A percentile compares a stretch with the other conserved stretches of the same genome.
phyloP scores from a whole-genome alignment of 2,888 invertebrate genomes.

The Xestia ashworthii region DNA sequence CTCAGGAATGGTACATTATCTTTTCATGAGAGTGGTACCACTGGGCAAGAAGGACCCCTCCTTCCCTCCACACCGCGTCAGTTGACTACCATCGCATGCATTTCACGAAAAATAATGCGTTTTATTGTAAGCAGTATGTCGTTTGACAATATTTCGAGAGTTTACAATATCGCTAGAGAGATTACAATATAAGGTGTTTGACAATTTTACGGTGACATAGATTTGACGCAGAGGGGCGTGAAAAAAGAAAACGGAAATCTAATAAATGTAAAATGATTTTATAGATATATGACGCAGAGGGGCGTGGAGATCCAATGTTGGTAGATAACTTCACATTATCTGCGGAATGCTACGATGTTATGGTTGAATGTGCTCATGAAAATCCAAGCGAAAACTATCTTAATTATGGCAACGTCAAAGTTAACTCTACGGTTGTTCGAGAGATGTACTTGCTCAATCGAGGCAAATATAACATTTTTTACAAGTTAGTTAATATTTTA shows the following conservation, averaged over 20 bases:
- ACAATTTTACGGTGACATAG: no score
- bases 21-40: no score
- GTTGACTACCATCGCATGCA: no score
- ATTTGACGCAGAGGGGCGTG: conserved; percentile 84
- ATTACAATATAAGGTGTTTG: no score
- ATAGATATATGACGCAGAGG: conserved; percentile 86
- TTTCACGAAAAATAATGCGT: no score
- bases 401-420: conserved; percentile 91
- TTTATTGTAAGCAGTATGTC: no score
- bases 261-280: conserved; percentile 27
- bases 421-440: conserved; percentile 84
- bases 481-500: conserved; percentile 80
- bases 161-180: no score
- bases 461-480: conserved; percentile 90
- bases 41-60: no score
- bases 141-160: no score
- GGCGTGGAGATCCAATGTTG: conserved; percentile 85
- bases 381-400: conserved; percentile 84
- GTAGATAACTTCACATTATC: conserved; percentile 83
- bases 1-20: no score
- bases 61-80: no score
- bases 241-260: conserved; percentile 61
- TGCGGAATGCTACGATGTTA: conserved; percentile 91
- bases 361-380: conserved; percentile 88
- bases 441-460: conserved; percentile 90